Evolutionary conservation across 2,113 vertebrate genomes (phyloP), one percentile per base, ranked within the genome.

Genomic region (Macquaria ambigua): DNA sequence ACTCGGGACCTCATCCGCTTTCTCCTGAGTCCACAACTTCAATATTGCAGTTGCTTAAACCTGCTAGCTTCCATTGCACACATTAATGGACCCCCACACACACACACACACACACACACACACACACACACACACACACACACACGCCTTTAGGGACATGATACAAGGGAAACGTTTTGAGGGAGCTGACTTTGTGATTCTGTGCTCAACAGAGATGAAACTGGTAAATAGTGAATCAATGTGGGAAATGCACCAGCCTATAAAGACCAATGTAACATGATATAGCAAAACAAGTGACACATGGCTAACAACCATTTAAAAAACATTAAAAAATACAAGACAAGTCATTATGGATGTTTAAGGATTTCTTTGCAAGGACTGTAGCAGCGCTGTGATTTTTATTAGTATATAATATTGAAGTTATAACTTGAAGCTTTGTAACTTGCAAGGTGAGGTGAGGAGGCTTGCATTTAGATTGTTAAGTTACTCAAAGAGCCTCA

Each of bases 1-100:
- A 89, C 82, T 92, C 61, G 81, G 90, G 90, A 93, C 94, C 87
- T 85, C 86, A 92, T 93, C 79, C 81, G 20, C 81, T 87, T 93
- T 84, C 93, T 93, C 92, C 90, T 82, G 92, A 90, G 93, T 94
- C 83, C 87, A 88, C 88, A 93, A 93, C 92, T 94, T 93, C 92
- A 91, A 93, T 93, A 93, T 91, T 89, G 87, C 86, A 80, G 87
- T 93, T 87, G 70, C 84, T 92, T 88, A 92, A 91, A 93, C 90
- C 92, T 88, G 81, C 92, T 82, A 70, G 87, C 93, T 90, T 90
- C 79, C 79, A 89, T 70, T 82, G 81, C 77, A 77, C 82, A 90
- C 91, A 88, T 91, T 90, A 93, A 90, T 89, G 79, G 79, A 87
- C 81, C 83, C 62, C 50, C 39, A 69, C 83, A 15, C 71, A 82